These are phyloP conservation scores for Meloidogyne exigua DNA, from an alignment of 1,140 invertebrate species.

Conservation along the genomic window DNA sequence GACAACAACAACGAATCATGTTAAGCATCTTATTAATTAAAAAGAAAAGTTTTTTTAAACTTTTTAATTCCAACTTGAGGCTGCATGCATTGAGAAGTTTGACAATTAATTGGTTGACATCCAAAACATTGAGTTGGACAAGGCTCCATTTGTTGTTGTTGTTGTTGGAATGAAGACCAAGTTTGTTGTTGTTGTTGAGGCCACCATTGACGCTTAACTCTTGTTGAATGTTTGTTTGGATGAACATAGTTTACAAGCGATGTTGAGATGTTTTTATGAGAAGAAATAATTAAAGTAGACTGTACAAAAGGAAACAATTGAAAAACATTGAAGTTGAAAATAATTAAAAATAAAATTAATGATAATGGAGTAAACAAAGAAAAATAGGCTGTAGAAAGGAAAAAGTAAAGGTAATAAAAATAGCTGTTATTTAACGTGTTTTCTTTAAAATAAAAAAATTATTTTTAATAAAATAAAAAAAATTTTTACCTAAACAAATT, in stretches of 20 bases:
- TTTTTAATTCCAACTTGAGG: constrained; percentile 9
- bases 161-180: neutral
- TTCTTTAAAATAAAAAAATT: neutral
- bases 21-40: neutral
- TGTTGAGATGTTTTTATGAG: neutral
- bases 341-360: neutral
- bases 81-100: constrained; percentile 18
- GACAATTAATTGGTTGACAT: constrained; percentile 16
- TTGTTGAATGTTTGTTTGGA: neutral
- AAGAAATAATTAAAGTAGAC: neutral
- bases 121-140: constrained; percentile 15
- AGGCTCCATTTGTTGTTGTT: neutral
- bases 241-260: neutral
- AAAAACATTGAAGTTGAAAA: neutral
- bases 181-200: neutral
- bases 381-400: neutral
- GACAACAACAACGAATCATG: constrained; percentile 24
- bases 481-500: neutral
- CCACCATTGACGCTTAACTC: neutral
- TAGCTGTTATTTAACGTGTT: neutral
- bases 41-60: neutral
- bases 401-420: neutral
- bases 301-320: neutral
- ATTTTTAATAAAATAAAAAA: too few species aligned
- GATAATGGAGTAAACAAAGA: neutral